Evolutionary conservation across 2,113 vertebrate species (phyloP), one percentile per base, ranked within the genome.

Genomic region (Xenopus laevis): DNA sequence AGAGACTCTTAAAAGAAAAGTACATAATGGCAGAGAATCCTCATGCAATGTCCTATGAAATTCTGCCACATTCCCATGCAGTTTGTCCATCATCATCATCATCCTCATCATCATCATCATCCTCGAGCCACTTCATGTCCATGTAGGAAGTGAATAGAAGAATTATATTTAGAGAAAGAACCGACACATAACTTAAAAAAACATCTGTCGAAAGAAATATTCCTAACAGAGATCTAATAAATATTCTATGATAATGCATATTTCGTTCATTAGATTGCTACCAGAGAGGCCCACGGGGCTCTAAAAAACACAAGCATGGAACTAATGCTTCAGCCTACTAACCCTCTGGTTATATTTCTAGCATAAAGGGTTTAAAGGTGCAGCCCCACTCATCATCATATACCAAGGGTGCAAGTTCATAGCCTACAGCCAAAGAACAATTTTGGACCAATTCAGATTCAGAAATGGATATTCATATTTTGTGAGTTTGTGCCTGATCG

Each of bases 1-100:
- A 27, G 20, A 70, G 59, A 77, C 53, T 23, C 40, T 13, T 17
- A 63, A 76, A 76, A 27, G 12, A 63, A 45, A 33, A n/a, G 47
- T 64, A 70, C 33, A 63, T 27, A 77, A 77, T 64, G 59, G 61
- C 74, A 77, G 74, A 77, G 66, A 77, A 77, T 45, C 20, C 62
- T 70, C 74, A 69, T 77, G 74, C 74, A 77, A 67, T 70, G 61
- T 77, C 66, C 67, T 64, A 70, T 44, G 74, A 47, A 77, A 61
- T 63, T 77, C 74, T 77, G 59, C 74, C 68, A 77, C 59, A 77
- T 77, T 77, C 74, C 60, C 74, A 77, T 77, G 74, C 74, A 77
- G 60, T 40, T 68, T 47, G 57, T 47, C 21, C 57, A 52, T 52
- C 73, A 57, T 61, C 23, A 27, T 27, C 23, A 27, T 27, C 50